Conservation (phyloP, 1,140 invertebrate species). For the Carcinoscorpius rotundicauda region DNA sequence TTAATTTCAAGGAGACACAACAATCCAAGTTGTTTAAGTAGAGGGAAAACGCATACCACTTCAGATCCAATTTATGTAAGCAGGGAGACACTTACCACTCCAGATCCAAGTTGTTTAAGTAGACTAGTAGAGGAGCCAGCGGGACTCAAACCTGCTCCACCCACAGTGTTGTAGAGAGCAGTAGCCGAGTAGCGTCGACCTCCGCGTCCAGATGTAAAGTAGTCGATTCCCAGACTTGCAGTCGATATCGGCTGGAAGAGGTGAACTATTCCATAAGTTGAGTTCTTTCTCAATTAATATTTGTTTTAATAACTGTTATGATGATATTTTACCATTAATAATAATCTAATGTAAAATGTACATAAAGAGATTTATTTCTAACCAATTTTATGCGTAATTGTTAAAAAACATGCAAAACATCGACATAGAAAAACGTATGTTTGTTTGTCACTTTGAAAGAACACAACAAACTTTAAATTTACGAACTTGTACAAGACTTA, state of each 20-base stretch:
- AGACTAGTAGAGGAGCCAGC: slow-evolving; percentile 22
- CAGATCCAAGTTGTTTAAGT: slow-evolving; percentile 30
- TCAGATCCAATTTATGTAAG: no score
- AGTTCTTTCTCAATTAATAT: background rate
- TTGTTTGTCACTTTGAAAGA: background rate
- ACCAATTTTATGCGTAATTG: background rate
- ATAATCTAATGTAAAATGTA: background rate
- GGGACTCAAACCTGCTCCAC: slow-evolving; percentile 12
- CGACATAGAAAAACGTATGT: slow-evolving; percentile 4
- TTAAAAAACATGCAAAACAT: background rate
- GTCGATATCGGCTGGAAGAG: slow-evolving; percentile 5
- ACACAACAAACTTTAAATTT: no score
- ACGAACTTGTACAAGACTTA: no score
- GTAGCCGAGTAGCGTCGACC: slow-evolving; percentile 23
- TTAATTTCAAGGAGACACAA: no score
- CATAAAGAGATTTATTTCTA: background rate
- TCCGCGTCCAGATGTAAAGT: slow-evolving; percentile 21
- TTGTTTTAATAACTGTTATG: background rate
- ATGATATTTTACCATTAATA: background rate
- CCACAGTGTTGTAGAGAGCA: slow-evolving; percentile 19
- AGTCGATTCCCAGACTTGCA: slow-evolving; percentile 21
- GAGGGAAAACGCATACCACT: no score
- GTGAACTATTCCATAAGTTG: slow-evolving; percentile 7
- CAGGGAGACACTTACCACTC: slow-evolving; percentile 25
- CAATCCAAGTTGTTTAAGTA: no score